Percentiles rank a stretch among this genome's conserved stretches.
Evolutionary conservation across 1,140 invertebrate species (phyloP).

Genomic region (Anastatus disparis): DNA sequence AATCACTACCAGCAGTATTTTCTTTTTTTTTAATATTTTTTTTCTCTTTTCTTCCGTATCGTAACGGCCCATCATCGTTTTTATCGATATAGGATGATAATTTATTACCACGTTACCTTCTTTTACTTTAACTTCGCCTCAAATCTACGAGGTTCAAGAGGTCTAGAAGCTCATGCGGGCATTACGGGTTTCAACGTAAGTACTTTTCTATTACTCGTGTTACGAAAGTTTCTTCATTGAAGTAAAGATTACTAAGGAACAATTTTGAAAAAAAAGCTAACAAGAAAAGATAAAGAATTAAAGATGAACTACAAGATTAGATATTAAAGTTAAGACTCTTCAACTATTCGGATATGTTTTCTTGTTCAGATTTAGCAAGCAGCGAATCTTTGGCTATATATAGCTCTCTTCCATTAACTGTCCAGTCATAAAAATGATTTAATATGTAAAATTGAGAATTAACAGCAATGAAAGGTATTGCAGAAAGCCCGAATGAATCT

Average conservation of each 20-base stretch:
- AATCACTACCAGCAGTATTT: no score
- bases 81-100: slow-evolving; percentile 62
- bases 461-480: background rate
- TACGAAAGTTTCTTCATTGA: background rate
- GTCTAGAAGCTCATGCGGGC: background rate
- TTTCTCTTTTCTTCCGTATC: slow-evolving; percentile 46
- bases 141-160: no score
- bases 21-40: no score
- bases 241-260: no score
- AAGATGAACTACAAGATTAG: slow-evolving; percentile 45
- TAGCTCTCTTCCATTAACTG: slow-evolving; percentile 16
- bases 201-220: no score
- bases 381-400: slow-evolving; percentile 20
- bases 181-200: no score
- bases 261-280: no score
- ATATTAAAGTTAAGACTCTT: no score
- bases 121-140: no score
- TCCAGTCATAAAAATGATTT: slow-evolving; percentile 17
- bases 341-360: no score
- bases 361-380: background rate
- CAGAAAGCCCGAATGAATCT: slow-evolving; percentile 33
- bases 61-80: slow-evolving; percentile 58
- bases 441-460: slow-evolving; percentile 5
- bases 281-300: slow-evolving; percentile 34
- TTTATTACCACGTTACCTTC: slow-evolving; percentile 52